Conservation (phyloP, 1,140 invertebrate species). For the Drosophila truncata region DNA sequence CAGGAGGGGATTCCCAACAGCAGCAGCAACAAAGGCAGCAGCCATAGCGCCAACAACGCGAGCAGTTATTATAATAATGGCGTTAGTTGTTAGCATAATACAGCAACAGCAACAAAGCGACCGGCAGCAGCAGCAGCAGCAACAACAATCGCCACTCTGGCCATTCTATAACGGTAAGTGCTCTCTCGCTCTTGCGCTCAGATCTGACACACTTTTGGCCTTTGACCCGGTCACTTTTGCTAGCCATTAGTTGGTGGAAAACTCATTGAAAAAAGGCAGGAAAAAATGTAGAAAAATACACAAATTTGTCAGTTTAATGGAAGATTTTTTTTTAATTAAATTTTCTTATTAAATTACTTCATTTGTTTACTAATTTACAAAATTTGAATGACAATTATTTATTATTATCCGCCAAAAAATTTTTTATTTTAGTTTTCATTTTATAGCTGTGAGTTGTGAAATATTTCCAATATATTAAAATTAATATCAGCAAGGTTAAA, state of each 20-base stretch:
- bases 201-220: conserved; percentile 28
- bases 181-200: conserved; percentile 15
- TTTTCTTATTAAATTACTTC: too few species aligned
- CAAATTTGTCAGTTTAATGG: neutral
- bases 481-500: too few species aligned
- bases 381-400: too few species aligned
- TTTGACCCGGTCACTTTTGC: conserved; percentile 23
- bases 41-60: conserved; percentile 31
- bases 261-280: neutral
- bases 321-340: neutral
- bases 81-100: conserved; percentile 78
- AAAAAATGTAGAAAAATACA: neutral
- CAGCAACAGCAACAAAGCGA: conserved; percentile 56
- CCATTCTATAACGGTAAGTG: conserved; percentile 74
- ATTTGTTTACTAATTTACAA: neutral
- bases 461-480: too few species aligned
- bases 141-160: conserved; percentile 55
- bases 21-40: conserved; percentile 9
- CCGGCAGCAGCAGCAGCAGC: conserved; percentile 13
- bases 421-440: too few species aligned
- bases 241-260: neutral
- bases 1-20: conserved; percentile 2
- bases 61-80: conserved; percentile 74
- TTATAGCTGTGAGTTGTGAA: too few species aligned
- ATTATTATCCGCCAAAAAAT: too few species aligned